These are phyloP conservation scores for Drosophila dunni DNA, from an alignment of 1,140 invertebrate genomes.

Conservation along the genomic window DNA sequence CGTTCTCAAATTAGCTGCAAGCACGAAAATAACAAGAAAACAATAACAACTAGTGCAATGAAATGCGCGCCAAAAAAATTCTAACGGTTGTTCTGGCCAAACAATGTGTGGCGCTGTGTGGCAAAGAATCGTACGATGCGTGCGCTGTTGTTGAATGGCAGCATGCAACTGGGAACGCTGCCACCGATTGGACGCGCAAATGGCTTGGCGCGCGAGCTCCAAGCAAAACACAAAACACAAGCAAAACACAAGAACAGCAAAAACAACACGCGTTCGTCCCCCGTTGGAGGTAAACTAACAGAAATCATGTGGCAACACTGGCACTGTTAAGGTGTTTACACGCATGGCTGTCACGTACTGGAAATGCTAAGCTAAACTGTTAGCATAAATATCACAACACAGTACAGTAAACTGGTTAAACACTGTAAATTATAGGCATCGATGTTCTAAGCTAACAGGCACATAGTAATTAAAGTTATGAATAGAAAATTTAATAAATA, in stretches of 20 bases:
- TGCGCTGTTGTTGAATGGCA: constrained; percentile 55
- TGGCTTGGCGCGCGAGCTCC: constrained; percentile 32
- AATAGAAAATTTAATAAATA: too few relatives aligned
- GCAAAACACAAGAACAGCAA: not conserved
- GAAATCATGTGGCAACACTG: constrained; percentile 25
- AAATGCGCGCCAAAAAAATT: constrained; percentile 68
- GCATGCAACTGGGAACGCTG: constrained; percentile 55
- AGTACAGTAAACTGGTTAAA: too few relatives aligned
- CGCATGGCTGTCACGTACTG: not conserved
- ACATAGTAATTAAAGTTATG: too few relatives aligned
- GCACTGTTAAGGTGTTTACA: constrained; percentile 23
- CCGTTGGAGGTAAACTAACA: constrained; percentile 4
- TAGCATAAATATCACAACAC: not conserved
- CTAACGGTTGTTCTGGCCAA: not conserved
- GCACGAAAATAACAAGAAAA: constrained; percentile 6
- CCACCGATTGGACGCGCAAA: constrained; percentile 31
- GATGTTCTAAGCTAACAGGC: too few relatives aligned
- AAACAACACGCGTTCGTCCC: too few relatives aligned
- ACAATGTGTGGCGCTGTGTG: not conserved
- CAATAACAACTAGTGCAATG: constrained; percentile 13
- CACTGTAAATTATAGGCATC: too few relatives aligned
- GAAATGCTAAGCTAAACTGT: not conserved
- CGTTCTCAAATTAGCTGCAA: constrained; percentile 53
- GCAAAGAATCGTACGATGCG: not conserved
- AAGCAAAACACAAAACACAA: constrained; percentile 11